These are phyloP conservation scores for Drosophila pectinifera DNA, from an alignment of 1,140 invertebrate genomes.

Conservation along the genomic window DNA sequence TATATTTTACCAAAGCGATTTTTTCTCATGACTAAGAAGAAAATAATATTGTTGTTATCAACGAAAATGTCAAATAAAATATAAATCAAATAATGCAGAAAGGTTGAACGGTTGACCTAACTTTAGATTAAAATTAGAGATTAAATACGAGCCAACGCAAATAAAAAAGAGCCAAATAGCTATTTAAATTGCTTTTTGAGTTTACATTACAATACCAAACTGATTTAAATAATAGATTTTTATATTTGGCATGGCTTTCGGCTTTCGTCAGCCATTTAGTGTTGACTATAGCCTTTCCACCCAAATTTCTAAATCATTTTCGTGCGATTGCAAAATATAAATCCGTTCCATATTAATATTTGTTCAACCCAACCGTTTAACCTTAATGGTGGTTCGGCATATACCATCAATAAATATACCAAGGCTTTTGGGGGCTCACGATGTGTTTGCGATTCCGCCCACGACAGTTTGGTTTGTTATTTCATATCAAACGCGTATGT, in stretches of 20 bases:
- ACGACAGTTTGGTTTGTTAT: constrained; percentile 49
- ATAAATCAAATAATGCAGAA: no score
- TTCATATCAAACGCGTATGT: constrained; percentile 36
- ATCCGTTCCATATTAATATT: constrained; percentile 35
- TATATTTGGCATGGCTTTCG: constrained; percentile 1
- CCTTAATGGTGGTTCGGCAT: constrained; percentile 15
- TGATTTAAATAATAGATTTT: constrained; percentile 13
- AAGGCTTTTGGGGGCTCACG: constrained; percentile 19
- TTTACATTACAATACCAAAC: constrained; percentile 1
- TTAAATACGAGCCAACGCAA: background rate
- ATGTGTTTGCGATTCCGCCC: constrained; percentile 40
- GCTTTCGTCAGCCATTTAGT: constrained; percentile 2
- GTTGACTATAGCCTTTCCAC: background rate
- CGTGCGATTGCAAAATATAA: constrained; percentile 11
- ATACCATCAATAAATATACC: constrained; percentile 34
- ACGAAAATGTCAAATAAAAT: no score
- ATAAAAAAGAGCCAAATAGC: no score
- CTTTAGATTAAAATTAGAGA: background rate
- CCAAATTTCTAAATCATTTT: constrained; percentile 9
- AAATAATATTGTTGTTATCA: no score
- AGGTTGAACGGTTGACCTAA: no score
- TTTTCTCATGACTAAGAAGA: no score
- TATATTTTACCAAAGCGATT: no score
- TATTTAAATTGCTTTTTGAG: background rate
- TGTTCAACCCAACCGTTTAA: constrained; percentile 33